These are phyloP conservation scores for Morinoia aosen DNA, from an alignment of 2,888 invertebrate genomes.

Conservation along the genomic window DNA sequence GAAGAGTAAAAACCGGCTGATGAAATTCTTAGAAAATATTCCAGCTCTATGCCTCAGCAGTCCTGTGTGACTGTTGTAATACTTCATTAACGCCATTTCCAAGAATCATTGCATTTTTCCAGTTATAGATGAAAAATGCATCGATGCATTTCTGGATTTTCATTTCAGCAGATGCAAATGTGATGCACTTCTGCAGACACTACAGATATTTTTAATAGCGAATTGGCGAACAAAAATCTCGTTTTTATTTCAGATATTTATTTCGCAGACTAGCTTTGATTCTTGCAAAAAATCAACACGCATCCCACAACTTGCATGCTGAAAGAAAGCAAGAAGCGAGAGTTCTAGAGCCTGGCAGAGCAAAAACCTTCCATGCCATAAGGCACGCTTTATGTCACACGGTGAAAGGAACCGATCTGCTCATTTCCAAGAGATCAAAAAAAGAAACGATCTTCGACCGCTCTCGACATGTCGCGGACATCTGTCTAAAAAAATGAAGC, in stretches of 20 bases:
- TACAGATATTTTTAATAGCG: background rate
- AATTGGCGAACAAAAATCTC: background rate
- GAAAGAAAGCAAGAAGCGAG: background rate
- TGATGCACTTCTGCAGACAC: too few relatives aligned
- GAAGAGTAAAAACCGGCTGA: too few relatives aligned
- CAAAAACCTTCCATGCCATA: background rate
- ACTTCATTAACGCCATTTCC: too few relatives aligned
- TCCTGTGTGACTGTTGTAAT: too few relatives aligned
- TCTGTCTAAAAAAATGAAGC: background rate
- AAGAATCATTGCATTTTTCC: too few relatives aligned
- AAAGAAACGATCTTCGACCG: background rate
- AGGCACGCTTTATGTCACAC: background rate
- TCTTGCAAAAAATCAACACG: background rate
- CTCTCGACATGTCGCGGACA: background rate
- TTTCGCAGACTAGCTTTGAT: background rate
- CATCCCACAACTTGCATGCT: background rate
- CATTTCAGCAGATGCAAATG: too few relatives aligned
- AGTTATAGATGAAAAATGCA: too few relatives aligned
- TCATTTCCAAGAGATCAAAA: background rate
- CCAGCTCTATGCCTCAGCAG: too few relatives aligned
- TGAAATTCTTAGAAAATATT: too few relatives aligned
- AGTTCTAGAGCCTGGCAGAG: background rate
- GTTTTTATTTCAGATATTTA: background rate
- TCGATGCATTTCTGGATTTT: too few relatives aligned
- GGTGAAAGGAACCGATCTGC: background rate